Percentiles rank a stretch among this genome's conserved stretches.
Evolutionary conservation across 2,888 invertebrate genomes (phyloP).

Genomic region (Tinea semifulvella): DNA sequence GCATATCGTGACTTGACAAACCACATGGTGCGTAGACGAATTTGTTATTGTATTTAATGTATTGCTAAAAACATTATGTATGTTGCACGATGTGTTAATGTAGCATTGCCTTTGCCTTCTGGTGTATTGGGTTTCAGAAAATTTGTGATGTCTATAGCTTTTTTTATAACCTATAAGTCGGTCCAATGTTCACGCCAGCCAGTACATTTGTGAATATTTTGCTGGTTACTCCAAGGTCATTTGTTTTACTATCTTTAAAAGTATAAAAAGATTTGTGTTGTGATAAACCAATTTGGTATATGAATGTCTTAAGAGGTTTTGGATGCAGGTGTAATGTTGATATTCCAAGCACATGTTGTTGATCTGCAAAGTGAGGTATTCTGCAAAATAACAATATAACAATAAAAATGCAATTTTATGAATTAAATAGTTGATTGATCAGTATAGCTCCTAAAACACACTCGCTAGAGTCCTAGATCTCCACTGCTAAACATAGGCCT

Average conservation of each 20-base stretch:
- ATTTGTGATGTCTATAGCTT: not conserved
- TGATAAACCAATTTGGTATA: too few species aligned
- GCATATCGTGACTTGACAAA: conserved; percentile 51
- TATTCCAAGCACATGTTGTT: too few species aligned
- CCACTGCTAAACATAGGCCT: too few species aligned
- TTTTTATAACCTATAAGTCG: conserved; percentile 57
- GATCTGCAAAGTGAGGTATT: too few species aligned
- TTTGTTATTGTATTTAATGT: conserved; percentile 40
- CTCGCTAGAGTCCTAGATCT: too few species aligned
- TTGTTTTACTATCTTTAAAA: not conserved
- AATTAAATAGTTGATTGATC: too few species aligned
- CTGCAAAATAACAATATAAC: too few species aligned
- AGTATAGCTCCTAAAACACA: too few species aligned
- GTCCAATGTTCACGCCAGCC: conserved; percentile 50
- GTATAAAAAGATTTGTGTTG: not conserved
- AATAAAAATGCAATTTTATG: too few species aligned
- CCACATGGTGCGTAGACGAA: conserved; percentile 58
- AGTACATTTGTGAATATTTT: conserved; percentile 31
- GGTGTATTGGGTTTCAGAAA: not conserved
- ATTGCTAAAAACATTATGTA: conserved; percentile 3
- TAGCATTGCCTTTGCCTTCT: conserved; percentile 5
- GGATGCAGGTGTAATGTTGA: too few species aligned
- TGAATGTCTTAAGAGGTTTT: too few species aligned
- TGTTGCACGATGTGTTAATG: conserved; percentile 7
- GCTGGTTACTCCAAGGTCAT: conserved; percentile 40